Evolutionary conservation across 2,888 invertebrate species (phyloP), one percentile per base, ranked within the genome.

Genomic region (Phaedon cochleariae): DNA sequence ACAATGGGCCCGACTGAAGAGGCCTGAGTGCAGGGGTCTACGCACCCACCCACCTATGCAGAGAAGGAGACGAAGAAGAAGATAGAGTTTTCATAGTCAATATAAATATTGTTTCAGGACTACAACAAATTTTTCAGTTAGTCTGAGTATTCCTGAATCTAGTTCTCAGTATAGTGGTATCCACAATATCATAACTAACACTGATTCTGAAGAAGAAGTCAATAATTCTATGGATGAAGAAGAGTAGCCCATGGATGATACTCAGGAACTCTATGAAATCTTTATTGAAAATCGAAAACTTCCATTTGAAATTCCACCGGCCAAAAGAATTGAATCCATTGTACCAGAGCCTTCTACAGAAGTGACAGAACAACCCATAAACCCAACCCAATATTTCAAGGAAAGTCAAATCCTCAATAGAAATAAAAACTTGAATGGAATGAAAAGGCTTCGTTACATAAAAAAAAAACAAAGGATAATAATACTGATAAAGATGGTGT

Each of bases 141-240:
- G n/a, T 15, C 21, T 1, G 26, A 51, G 51, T 51, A 51, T 51
- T 22, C n/a, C 15, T 26, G 15, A 51, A n/a, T 51, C 21, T 3
- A 51, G 51, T 26, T 21, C 10, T n/a, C 2, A 9, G n/a, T 20
- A 51, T 15, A 51, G 12, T 51, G 22, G 21, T 26, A 12, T 51
- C 51, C n/a, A 51, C 12, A 51, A 51, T 15, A 51, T 51, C 6
- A 21, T 26, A 12, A 26, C 26, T n/a, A 17, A 49, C 22, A 17
- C 49, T 51, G 51, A 26, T 26, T 12, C 22, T 51, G 51, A 26
- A 22, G 26, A n/a, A 51, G 51, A 51, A 51, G 26, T 22, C 22
- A 29, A 49, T 21, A 20, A 49, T 5, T 49, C 49, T 9, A 49
- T 49, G 49, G 49, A 49, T 20, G 51, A 51, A 22, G 26, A 51